Evolutionary conservation across 2,888 invertebrate species (phyloP), one percentile per base, ranked within the genome.

Genomic region (Drosophila emarginata): DNA sequence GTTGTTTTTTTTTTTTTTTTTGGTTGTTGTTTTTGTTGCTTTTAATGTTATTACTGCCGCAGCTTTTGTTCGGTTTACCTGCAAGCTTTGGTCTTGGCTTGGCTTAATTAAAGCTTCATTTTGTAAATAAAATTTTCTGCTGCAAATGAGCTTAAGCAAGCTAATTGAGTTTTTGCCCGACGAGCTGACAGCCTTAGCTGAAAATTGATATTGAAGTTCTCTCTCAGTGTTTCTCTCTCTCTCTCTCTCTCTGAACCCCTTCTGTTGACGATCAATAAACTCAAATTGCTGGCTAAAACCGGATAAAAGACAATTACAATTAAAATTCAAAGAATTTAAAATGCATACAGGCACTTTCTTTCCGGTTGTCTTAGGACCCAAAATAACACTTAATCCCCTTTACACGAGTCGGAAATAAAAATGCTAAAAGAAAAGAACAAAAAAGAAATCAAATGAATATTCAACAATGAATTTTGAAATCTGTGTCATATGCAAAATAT

Each of bases 41-140:
- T 37, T 61, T 73, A 82, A 76, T 87, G 78, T 73, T 85, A 76
- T 87, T 77, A 67, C 73, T 72, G 70, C 52, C 52, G 72, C 73
- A 69, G 75, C 76, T 71, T 70, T 77, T 67, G 67, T 67, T 78
- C 18, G 70, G 79, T 61, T 77, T 80, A 80, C 80, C 87, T 74
- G 74, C 64, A 67, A 66, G 78, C 66, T 70, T 72, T 63, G 63
- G 65, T 23, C 54, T 59, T 36, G 52, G 79, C 72, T 74, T 75
- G 74, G 74, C 88, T 88, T 86, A 88, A 87, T 84, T 87, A 87
- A 84, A 78, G 75, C 80, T 78, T 84, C 75, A 80, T 88, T 84
- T 80, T 73, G 71, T 72, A 78, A 83, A 84, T 83, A 75, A 80
- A 74, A 80, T 73, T 77, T 75, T 66, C 71, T 67, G 72, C 79